Percentiles rank a stretch among this genome's conserved stretches.
phyloP scores from a whole-genome alignment of 2,797 vertebrate species.

The Bufotes viridis region DNA sequence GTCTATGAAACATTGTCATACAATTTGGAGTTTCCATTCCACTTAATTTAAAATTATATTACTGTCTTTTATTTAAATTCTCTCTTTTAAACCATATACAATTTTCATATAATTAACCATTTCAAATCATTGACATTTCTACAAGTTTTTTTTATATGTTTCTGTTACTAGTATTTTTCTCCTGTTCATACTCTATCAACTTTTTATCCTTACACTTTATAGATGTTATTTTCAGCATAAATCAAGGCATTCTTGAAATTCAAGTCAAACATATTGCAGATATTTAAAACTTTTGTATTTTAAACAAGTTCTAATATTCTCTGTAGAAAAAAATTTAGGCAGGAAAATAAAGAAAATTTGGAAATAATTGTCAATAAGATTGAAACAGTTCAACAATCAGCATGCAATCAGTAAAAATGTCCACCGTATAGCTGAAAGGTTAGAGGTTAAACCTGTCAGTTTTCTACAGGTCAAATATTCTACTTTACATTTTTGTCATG shows the following conservation, averaged over 20 bases:
- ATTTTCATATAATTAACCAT: too few species aligned
- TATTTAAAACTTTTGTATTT: neutral
- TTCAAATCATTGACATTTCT: too few species aligned
- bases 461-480: slow-evolving; percentile 40
- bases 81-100: too few species aligned
- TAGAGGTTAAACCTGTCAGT: slow-evolving; percentile 13
- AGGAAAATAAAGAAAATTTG: neutral
- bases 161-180: too few species aligned
- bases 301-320: too few species aligned
- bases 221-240: neutral
- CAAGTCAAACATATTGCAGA: neutral
- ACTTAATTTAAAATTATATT: too few species aligned
- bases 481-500: neutral
- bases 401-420: slow-evolving; percentile 42
- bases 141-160: too few species aligned
- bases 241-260: slow-evolving; percentile 21
- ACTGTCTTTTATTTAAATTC: too few species aligned
- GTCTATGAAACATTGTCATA: too few species aligned
- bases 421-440: slow-evolving; percentile 10
- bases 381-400: slow-evolving; percentile 23
- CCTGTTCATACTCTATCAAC: too few species aligned
- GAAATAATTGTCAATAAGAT: neutral
- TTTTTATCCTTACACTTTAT: too few species aligned
- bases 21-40: too few species aligned
- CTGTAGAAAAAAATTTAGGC: neutral